These are phyloP conservation scores for Morpho helenor DNA, from an alignment of 2,888 invertebrate genomes.

Conservation along the genomic window DNA sequence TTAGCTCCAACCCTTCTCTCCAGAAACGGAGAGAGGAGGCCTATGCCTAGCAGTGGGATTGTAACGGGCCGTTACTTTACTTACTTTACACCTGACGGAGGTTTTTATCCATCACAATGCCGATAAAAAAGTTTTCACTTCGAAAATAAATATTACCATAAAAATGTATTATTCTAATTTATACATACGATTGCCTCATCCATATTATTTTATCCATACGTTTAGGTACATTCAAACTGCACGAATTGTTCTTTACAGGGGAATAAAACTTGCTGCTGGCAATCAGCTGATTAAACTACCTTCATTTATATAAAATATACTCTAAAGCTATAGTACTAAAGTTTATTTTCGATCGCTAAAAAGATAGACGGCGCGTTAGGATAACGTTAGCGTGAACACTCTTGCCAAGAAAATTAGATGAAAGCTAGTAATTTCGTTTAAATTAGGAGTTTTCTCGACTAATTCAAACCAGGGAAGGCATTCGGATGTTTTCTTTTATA, in stretches of 20 bases:
- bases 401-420: constrained; percentile 43
- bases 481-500: constrained; percentile 13
- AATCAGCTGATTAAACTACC: constrained; percentile 47
- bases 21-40: too few species aligned
- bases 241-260: constrained; percentile 56
- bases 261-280: constrained; percentile 52
- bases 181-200: constrained; percentile 1
- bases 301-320: constrained; percentile 24
- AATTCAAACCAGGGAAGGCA: constrained; percentile 15
- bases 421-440: constrained; percentile 40
- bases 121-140: too few species aligned
- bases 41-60: too few species aligned
- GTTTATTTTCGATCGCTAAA: constrained; percentile 27
- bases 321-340: constrained; percentile 21
- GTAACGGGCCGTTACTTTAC: too few species aligned
- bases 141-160: too few species aligned
- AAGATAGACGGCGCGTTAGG: constrained; percentile 22
- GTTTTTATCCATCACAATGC: too few species aligned
- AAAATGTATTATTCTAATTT: too few species aligned
- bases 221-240: constrained; percentile 31
- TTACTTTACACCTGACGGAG: too few species aligned
- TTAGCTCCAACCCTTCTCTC: too few species aligned
- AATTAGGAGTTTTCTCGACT: constrained; percentile 35
- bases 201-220: constrained; percentile 16
- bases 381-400: constrained; percentile 33